Evolutionary conservation across 2,113 vertebrate species (phyloP), one percentile per base, ranked within the genome.

Genomic region (Mesitornis unicolor): DNA sequence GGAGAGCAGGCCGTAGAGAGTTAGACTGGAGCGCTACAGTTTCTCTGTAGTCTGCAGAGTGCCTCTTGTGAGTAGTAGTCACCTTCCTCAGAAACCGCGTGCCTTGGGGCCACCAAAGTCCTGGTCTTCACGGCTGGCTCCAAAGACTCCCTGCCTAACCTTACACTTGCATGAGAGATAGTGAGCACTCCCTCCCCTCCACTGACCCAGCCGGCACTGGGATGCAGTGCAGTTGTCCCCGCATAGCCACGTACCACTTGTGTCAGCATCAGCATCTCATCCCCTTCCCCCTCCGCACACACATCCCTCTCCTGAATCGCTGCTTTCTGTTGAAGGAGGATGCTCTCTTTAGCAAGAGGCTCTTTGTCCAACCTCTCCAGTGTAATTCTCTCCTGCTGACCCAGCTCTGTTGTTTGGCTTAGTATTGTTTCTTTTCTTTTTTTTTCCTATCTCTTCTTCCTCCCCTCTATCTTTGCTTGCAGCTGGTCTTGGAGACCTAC

Each of bases 401-500:
- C 65, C 33, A 74, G 56, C 15, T 63, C 70, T 85, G 50, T n/a
- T 21, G 36, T 61, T 91, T 36, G 45, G 67, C 81, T 96, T 63
- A 92, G 67, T 13, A 25, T 64, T 92, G 2, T 85, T 45, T 87
- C 38, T 83, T 40, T 25, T 65, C 33, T 68, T 36, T 40, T 50
- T 40, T 47, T 57, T 16, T 25, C 47, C 82, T 47, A 2, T 59
- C 40, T 76, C 57, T 79, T 40, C 38, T 57, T 42, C 51, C 63
- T 50, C 77, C 42, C 63, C 53, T 48, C 35, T n/a, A 0, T 19
- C 68, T 85, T 51, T 63, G 70, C 59, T 96, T 91, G 43, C 98
- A 99, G 99, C 96, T 99, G 95, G 98, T 99, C 61, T 94, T 99
- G 93, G 99, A 99, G 96, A 99, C 99, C 16, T 99, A 99, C 96